Conservation (phyloP, 2,888 invertebrate species). For the Drosophila rubida region DNA sequence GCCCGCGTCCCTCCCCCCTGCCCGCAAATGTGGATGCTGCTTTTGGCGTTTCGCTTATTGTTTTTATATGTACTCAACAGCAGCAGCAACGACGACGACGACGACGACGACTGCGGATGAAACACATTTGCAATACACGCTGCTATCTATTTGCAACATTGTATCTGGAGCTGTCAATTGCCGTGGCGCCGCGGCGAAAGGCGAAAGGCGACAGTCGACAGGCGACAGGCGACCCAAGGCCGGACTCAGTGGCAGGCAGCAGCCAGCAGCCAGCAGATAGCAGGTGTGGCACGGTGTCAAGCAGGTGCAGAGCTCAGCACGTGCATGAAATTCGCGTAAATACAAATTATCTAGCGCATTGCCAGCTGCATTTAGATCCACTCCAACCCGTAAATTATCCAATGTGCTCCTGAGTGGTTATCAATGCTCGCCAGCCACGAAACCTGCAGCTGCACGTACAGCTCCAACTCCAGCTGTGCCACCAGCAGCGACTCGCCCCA, state of each 20-base stretch:
- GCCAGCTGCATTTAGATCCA: constrained; percentile 29
- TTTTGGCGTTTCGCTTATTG: constrained; percentile 62
- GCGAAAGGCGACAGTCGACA: too few relatives aligned
- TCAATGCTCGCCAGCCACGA: constrained; percentile 13
- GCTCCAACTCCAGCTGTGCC: not conserved
- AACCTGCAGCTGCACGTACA: constrained; percentile 1
- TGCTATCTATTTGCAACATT: constrained; percentile 42
- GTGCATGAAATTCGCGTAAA: constrained; percentile 49
- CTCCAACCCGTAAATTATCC: constrained; percentile 26
- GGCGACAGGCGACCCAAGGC: constrained; percentile 34
- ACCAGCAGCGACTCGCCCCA: not conserved
- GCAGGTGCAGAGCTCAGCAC: constrained; percentile 34
- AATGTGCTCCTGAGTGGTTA: constrained; percentile 18
- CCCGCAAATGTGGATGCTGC: constrained; percentile 20
- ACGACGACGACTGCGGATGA: constrained; percentile 3
- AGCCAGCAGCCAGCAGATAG: too few relatives aligned
- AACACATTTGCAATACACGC: constrained; percentile 36
- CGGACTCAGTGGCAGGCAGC: too few relatives aligned
- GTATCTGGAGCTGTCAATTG: constrained; percentile 53
- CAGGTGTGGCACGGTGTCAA: not conserved
- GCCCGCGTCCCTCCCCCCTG: not conserved
- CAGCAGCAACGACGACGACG: not conserved
- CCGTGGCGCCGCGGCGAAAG: constrained; percentile 5
- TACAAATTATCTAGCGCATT: constrained; percentile 36
- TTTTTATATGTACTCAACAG: constrained; percentile 72